These are phyloP conservation scores for Ibycter americanus DNA, from an alignment of 2,797 vertebrate species.

Conservation along the genomic window DNA sequence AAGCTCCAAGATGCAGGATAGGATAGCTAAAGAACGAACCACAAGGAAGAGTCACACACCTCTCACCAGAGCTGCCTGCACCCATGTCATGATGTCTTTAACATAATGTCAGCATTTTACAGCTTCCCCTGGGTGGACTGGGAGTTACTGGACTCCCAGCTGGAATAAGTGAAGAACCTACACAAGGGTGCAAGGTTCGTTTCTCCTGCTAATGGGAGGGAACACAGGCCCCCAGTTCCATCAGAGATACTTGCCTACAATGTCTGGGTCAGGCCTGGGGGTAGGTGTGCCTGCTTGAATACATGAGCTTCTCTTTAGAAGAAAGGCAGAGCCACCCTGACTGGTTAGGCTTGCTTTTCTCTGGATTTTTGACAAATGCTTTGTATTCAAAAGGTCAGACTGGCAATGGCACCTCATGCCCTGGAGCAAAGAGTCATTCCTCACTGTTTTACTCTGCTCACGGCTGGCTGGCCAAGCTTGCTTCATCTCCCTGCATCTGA, in stretches of 20 bases:
- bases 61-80: neutral
- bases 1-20: neutral
- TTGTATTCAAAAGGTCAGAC: slow-evolving; percentile 76
- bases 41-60: neutral
- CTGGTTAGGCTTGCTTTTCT: slow-evolving; percentile 46
- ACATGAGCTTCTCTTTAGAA: neutral
- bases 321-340: slow-evolving; percentile 17
- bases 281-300: neutral
- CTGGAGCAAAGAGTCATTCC: slow-evolving; percentile 16
- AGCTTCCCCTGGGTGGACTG: neutral
- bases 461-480: slow-evolving; percentile 67
- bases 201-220: neutral
- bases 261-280: neutral
- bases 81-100: neutral
- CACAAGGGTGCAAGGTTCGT: neutral
- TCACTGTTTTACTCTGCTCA: slow-evolving; percentile 48
- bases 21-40: neutral
- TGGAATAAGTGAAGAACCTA: neutral
- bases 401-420: slow-evolving; percentile 31
- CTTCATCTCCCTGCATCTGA: slow-evolving; percentile 55
- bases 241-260: neutral
- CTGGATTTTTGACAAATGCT: slow-evolving; percentile 72
- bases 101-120: neutral
- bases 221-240: neutral
- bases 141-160: neutral